Conservation (phyloP, 1,140 invertebrate species). For the Tenebrio molitor region DNA sequence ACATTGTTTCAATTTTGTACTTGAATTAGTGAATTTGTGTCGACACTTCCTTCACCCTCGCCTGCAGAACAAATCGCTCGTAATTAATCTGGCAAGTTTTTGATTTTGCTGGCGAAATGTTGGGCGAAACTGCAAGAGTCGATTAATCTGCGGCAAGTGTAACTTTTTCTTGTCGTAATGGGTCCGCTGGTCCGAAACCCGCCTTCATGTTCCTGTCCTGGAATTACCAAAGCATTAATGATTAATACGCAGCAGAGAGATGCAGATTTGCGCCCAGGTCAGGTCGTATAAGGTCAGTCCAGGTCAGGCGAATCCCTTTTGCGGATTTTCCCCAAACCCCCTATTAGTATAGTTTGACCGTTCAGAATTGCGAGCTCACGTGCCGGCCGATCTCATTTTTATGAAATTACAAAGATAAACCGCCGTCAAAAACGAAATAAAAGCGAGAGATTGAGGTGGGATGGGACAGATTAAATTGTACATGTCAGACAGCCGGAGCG, state of each 20-base stretch:
- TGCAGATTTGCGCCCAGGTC: not conserved
- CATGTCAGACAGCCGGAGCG: constrained; percentile 19
- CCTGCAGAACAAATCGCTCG: too few relatives aligned
- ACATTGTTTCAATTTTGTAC: too few relatives aligned
- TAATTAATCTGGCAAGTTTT: too few relatives aligned
- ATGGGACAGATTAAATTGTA: constrained; percentile 46
- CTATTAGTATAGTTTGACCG: not conserved
- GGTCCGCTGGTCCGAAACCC: too few relatives aligned
- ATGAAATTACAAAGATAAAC: constrained; percentile 22
- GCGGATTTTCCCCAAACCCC: not conserved
- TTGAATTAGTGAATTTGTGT: too few relatives aligned
- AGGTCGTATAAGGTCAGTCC: not conserved
- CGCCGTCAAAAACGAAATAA: constrained; percentile 6
- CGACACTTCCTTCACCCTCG: too few relatives aligned
- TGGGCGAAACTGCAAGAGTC: too few relatives aligned
- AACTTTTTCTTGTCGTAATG: not conserved
- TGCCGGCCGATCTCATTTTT: constrained; percentile 1
- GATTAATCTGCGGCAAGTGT: too few relatives aligned
- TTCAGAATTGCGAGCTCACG: not conserved
- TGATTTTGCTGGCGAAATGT: too few relatives aligned
- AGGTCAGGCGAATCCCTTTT: not conserved
- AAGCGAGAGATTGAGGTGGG: constrained; percentile 16
- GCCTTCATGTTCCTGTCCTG: not conserved
- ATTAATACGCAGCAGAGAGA: not conserved
- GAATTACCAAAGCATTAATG: not conserved